Conservation (phyloP, 2,113 vertebrate species). For the Mormyrus iriodes region DNA sequence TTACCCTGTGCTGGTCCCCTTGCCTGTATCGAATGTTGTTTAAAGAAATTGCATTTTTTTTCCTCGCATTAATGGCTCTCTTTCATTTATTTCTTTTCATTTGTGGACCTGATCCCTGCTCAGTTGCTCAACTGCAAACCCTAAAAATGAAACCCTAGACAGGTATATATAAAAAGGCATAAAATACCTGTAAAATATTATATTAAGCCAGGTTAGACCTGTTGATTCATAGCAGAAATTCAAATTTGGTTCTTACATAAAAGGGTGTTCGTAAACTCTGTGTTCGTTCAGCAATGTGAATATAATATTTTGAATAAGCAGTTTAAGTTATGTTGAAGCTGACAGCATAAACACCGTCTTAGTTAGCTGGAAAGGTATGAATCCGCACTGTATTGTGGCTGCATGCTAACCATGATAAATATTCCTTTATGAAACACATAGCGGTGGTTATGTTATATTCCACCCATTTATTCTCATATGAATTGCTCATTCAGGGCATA, state of each 20-base stretch:
- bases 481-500: neutral
- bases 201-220: neutral
- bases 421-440: neutral
- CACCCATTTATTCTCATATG: constrained; percentile 7
- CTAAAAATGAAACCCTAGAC: neutral
- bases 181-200: neutral
- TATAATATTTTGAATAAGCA: neutral
- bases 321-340: constrained; percentile 12
- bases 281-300: neutral
- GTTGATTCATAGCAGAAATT: neutral
- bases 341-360: constrained; percentile 3
- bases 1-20: neutral
- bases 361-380: neutral
- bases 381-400: neutral
- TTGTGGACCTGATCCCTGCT: neutral
- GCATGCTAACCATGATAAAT: neutral
- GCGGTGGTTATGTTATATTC: neutral
- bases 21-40: neutral
- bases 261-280: neutral
- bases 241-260: neutral
- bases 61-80: neutral
- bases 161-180: neutral
- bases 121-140: neutral
- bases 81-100: neutral
- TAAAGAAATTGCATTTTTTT: neutral